Evolutionary conservation across 2,797 vertebrate species (phyloP), one percentile per base, ranked within the genome.

Genomic region (Schizopygopsis pylzovi): DNA sequence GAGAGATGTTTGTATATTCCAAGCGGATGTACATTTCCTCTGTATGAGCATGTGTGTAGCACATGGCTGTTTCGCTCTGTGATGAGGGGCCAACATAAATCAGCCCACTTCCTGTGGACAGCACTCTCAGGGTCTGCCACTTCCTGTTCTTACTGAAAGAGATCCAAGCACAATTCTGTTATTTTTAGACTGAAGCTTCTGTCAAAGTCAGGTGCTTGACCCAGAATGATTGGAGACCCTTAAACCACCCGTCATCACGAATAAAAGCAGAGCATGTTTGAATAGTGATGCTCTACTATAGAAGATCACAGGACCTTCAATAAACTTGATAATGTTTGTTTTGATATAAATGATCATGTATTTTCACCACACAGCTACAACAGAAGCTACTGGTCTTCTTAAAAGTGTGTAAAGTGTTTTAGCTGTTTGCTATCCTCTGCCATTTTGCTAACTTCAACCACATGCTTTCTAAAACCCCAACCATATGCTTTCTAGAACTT

Each of bases 21-120:
- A 90, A 86, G 84, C 79, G 88, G 92, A 94, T 89, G 90, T 93
- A 91, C 91, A 91, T 79, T 33, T 49, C 87, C 82, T 75, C 37
- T 82, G 75, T 88, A 89, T 88, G 91, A 90, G 89, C 94, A 95
- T 94, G 81, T 94, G 93, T 92, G 88, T 83, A 88, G 79, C 94
- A 95, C 90, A 92, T 94, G 94, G 89, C 71, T 18, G 81, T 49
- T 88, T 49, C 65, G 52, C 11, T 78, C 93, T 94, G 90, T 94
- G 94, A 94, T 93, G 92, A 90, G 3, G 86, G 67, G 91, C 93
- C 94, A 94, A 94, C 88, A 92, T 87, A 87, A 92, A 93, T 92
- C 91, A 91, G 87, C 89, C 88, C 89, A 90, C 87, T 91, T 85
- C 71, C 91, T 91, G 83, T 88, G 85, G 92, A 93, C 92, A 93